Evolutionary conservation across 2,113 vertebrate species (phyloP).

Genomic region (Equus quagga): DNA sequence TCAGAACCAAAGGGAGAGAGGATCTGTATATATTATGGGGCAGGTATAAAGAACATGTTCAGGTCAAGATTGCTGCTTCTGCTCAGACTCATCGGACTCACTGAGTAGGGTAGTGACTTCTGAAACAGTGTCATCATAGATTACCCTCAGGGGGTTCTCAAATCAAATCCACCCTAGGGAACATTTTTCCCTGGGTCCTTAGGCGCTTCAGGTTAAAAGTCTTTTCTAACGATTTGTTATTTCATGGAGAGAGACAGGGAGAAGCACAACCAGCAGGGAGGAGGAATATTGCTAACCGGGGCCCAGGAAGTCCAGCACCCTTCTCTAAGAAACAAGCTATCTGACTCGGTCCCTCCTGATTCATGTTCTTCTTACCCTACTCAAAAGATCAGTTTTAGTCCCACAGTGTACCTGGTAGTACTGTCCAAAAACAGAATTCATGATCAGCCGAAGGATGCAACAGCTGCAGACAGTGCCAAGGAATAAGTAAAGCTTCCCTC

Average conservation of each 20-base stretch:
- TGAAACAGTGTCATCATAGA: constrained; percentile 3
- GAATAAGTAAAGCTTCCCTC: background rate
- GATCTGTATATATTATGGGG: background rate
- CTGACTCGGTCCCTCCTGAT: background rate
- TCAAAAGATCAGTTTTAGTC: background rate
- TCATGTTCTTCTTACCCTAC: background rate
- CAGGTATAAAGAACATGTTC: background rate
- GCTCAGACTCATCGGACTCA: background rate
- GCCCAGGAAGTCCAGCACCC: background rate
- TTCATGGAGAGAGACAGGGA: background rate
- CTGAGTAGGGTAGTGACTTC: background rate
- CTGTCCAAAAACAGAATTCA: constrained; percentile 18
- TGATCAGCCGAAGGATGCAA: background rate
- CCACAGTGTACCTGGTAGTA: background rate
- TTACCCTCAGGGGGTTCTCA: background rate
- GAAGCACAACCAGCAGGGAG: background rate
- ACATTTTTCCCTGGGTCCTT: background rate
- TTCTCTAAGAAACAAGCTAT: background rate
- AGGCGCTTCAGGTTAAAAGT: constrained; percentile 11
- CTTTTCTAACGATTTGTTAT: constrained; percentile 23
- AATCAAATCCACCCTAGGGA: background rate
- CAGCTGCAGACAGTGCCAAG: background rate
- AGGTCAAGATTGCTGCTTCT: background rate
- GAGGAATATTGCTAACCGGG: background rate
- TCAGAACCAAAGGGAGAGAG: background rate